Percentiles rank a stretch among this genome's conserved stretches.
phyloP scores from a whole-genome alignment of 2,888 invertebrate genomes.

The Eledona agricola region DNA sequence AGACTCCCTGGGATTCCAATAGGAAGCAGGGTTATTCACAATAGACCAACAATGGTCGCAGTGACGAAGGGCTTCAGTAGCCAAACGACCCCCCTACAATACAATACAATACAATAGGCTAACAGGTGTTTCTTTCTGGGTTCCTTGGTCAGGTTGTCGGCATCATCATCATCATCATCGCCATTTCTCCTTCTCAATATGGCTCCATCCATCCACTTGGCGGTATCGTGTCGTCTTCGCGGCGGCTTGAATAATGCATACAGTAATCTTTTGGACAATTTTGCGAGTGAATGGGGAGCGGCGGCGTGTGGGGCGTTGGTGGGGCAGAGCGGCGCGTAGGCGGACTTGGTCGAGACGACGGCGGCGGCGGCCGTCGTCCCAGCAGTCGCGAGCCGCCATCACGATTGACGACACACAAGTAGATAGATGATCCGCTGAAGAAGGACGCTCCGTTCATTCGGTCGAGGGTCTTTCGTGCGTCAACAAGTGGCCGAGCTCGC shows the following conservation, averaged over 20 bases:
- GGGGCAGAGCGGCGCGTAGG: conserved; percentile 52
- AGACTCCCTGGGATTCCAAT: no score
- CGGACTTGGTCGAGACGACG: conserved; percentile 55
- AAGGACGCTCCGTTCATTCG: conserved; percentile 31
- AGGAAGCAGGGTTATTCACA: no score
- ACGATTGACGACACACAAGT: conserved; percentile 47
- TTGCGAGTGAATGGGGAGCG: conserved; percentile 58
- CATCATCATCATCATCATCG: no score
- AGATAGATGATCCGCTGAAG: conserved; percentile 28
- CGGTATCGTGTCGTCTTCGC: conserved; percentile 1
- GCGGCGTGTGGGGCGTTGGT: conserved; percentile 46
- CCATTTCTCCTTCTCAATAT: no score
- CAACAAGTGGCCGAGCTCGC: conserved; percentile 55
- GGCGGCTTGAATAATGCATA: conserved; percentile 34
- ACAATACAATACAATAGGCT: no score
- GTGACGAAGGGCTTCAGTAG: no score
- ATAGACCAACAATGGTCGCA: no score
- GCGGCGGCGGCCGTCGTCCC: conserved; percentile 59
- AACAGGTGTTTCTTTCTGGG: no score
- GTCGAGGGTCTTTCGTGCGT: conserved; percentile 41
- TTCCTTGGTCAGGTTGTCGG: no score
- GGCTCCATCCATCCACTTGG: no score
- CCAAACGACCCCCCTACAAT: no score
- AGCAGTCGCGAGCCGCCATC: conserved; percentile 64
- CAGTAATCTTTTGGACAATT: conserved; percentile 40